Percentiles rank a stretch among this genome's conserved stretches.
phyloP scores from a whole-genome alignment of 2,113 vertebrate genomes.

The Neolamprologus caudopunctatus region DNA sequence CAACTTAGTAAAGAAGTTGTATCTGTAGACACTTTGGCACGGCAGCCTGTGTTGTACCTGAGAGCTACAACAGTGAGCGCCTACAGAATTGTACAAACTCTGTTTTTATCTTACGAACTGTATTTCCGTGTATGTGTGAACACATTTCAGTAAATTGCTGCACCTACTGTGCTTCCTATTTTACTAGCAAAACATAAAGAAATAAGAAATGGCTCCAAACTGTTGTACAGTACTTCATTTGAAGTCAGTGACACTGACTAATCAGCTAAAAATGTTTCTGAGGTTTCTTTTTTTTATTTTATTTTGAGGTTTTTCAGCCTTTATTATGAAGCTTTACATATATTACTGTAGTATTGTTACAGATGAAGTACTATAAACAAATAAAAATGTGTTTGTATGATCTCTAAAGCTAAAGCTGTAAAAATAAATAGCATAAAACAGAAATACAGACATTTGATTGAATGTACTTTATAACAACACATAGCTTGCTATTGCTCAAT shows the following conservation, averaged over 20 bases:
- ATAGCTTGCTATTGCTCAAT: neutral
- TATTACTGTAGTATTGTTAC: neutral
- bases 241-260: neutral
- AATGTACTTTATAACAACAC: neutral
- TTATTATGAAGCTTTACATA: neutral
- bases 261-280: neutral
- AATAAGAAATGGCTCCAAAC: neutral
- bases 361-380: neutral
- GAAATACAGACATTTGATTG: neutral
- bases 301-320: neutral
- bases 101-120: neutral
- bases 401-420: neutral
- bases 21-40: neutral
- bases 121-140: neutral
- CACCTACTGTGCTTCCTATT: neutral
- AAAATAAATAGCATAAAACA: neutral
- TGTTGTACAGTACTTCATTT: neutral
- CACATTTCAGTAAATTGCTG: neutral
- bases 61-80: neutral
- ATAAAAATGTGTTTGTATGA: neutral
- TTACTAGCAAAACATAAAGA: neutral
- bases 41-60: neutral
- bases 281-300: neutral
- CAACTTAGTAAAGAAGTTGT: neutral
- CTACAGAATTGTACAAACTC: neutral